phyloP scores from a whole-genome alignment of 2,797 vertebrate species.

The Enteromius radiatus region DNA sequence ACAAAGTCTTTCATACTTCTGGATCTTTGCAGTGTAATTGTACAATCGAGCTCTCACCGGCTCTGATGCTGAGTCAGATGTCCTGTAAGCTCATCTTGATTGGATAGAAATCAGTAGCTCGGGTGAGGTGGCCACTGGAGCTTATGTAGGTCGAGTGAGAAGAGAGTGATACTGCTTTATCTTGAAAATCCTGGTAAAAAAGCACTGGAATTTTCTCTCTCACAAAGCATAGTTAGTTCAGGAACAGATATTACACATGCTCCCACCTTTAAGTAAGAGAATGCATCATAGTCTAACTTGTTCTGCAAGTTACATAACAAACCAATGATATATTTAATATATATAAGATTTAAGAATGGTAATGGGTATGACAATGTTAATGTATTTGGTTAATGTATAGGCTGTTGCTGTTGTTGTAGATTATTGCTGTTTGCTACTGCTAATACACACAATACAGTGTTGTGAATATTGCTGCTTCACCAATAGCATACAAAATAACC shows the following conservation, averaged over 20 bases:
- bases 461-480: background rate
- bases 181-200: slow-evolving; percentile 6
- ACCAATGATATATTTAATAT: background rate
- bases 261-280: background rate
- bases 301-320: background rate
- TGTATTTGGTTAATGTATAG: background rate
- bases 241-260: background rate
- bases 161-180: slow-evolving; percentile 23
- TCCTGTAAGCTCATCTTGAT: slow-evolving; percentile 30
- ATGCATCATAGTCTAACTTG: background rate
- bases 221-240: background rate
- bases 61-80: slow-evolving; percentile 28
- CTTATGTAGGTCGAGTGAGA: slow-evolving; percentile 7
- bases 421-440: background rate
- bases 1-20: no score
- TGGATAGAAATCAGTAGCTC: slow-evolving; percentile 28
- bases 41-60: background rate
- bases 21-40: no score
- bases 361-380: background rate
- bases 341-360: background rate
- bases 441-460: background rate
- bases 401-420: background rate
- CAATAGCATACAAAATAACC: background rate
- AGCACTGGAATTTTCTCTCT: background rate
- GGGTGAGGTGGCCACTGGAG: background rate